A percentile compares a stretch with the other conserved stretches of the same genome.
Conservation (phyloP, 2,888 invertebrate species). For the Eristalis pertinax region DNA sequence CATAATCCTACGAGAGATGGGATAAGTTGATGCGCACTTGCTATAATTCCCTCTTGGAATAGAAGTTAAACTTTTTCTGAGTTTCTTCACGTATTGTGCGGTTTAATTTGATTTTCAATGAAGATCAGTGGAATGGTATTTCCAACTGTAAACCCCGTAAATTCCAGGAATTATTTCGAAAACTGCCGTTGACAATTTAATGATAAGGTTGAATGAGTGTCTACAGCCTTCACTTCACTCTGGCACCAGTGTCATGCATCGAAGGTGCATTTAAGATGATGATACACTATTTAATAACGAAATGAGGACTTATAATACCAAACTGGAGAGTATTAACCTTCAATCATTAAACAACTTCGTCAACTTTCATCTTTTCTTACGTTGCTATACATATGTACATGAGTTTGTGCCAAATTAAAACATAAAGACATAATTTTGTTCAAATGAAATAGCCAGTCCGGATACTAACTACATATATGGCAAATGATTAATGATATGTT, state of each 20-base stretch:
- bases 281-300: slow-evolving; percentile 14
- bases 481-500: background rate
- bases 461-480: background rate
- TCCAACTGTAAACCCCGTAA: slow-evolving; percentile 57
- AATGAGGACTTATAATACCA: slow-evolving; percentile 25
- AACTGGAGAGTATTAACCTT: slow-evolving; percentile 1
- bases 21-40: slow-evolving; percentile 68
- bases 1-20: slow-evolving; percentile 63
- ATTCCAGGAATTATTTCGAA: slow-evolving; percentile 63
- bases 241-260: background rate
- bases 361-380: background rate
- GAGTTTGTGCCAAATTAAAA: background rate
- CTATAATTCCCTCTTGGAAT: slow-evolving; percentile 56
- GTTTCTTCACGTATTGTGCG: slow-evolving; percentile 68
- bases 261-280: slow-evolving; percentile 31
- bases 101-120: slow-evolving; percentile 69
- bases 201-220: slow-evolving; percentile 52
- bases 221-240: slow-evolving; percentile 23
- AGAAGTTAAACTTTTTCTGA: slow-evolving; percentile 62
- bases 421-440: background rate
- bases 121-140: slow-evolving; percentile 65
- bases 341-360: background rate
- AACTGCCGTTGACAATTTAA: slow-evolving; percentile 65
- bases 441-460: background rate
- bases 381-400: too few relatives aligned